These are phyloP conservation scores for Erebia palarica DNA, from an alignment of 2,888 invertebrate genomes.

Conservation along the genomic window DNA sequence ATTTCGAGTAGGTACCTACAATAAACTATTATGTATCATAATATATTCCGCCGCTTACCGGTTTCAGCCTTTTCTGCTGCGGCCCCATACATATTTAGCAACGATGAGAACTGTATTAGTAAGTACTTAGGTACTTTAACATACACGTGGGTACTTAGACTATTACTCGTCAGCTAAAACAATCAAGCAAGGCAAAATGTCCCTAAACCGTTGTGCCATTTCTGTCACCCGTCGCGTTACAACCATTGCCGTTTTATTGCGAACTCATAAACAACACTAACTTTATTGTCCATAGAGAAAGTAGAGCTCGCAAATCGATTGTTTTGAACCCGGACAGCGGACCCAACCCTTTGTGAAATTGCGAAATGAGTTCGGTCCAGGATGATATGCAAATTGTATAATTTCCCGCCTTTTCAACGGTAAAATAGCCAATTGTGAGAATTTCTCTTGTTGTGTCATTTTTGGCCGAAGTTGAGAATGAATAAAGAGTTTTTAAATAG, in stretches of 20 bases:
- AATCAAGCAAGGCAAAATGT: too few species aligned
- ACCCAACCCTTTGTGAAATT: conserved; percentile 44
- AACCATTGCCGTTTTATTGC: not conserved
- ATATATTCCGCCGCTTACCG: too few species aligned
- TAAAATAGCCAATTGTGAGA: not conserved
- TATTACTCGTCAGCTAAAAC: too few species aligned
- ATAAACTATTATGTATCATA: too few species aligned
- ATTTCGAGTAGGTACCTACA: too few species aligned
- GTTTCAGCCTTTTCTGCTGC: too few species aligned
- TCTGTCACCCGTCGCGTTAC: not conserved
- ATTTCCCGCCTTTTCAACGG: conserved; percentile 34
- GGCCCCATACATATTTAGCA: too few species aligned
- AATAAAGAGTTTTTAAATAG: not conserved
- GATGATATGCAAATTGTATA: conserved; percentile 43
- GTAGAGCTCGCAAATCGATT: conserved; percentile 5
- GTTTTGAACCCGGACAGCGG: conserved; percentile 15
- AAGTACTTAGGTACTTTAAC: too few species aligned
- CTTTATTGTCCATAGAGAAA: not conserved
- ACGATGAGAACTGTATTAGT: too few species aligned
- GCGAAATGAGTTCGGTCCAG: conserved; percentile 30
- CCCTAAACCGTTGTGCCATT: too few species aligned
- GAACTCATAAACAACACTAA: not conserved
- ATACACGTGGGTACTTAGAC: too few species aligned
- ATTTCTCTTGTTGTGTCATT: conserved; percentile 4
- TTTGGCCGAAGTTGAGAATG: not conserved